These are phyloP conservation scores for Acleris literana DNA, from an alignment of 2,888 invertebrate genomes.

Conservation along the genomic window DNA sequence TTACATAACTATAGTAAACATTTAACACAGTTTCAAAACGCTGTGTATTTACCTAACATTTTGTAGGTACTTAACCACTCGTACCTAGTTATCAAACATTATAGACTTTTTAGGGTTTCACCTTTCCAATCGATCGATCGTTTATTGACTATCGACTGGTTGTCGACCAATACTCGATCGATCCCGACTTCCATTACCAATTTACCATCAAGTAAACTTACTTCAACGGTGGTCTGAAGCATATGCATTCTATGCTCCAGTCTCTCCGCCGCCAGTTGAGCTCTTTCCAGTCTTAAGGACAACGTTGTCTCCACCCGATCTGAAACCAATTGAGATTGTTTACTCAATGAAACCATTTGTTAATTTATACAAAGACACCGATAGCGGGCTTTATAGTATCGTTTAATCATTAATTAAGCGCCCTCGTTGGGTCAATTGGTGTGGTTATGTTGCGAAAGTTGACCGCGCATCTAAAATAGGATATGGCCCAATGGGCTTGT, in stretches of 20 bases:
- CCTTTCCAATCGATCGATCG: no score
- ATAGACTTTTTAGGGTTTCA: no score
- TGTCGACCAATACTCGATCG: no score
- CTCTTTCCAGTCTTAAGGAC: conserved; percentile 74
- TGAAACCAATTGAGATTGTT: conserved; percentile 56
- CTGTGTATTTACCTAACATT: no score
- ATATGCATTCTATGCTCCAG: conserved; percentile 76
- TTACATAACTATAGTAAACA: not conserved
- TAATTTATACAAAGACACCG: conserved; percentile 53
- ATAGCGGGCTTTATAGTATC: conserved; percentile 48
- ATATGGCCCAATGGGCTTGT: conserved; percentile 71
- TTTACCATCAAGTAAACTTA: conserved; percentile 41
- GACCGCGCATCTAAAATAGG: conserved; percentile 70
- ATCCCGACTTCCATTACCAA: not conserved
- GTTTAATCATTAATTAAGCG: conserved; percentile 67
- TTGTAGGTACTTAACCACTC: no score
- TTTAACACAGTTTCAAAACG: not conserved
- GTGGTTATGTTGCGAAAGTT: conserved; percentile 68
- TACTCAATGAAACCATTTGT: conserved; percentile 43
- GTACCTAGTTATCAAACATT: no score
- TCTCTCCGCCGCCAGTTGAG: conserved; percentile 77
- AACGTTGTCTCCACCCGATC: conserved; percentile 77
- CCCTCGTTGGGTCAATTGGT: conserved; percentile 71
- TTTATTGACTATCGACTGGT: no score
- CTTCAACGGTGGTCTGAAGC: conserved; percentile 75